These are phyloP conservation scores for Drosophila sp. DNA, from an alignment of 1,140 invertebrate species.

Conservation along the genomic window DNA sequence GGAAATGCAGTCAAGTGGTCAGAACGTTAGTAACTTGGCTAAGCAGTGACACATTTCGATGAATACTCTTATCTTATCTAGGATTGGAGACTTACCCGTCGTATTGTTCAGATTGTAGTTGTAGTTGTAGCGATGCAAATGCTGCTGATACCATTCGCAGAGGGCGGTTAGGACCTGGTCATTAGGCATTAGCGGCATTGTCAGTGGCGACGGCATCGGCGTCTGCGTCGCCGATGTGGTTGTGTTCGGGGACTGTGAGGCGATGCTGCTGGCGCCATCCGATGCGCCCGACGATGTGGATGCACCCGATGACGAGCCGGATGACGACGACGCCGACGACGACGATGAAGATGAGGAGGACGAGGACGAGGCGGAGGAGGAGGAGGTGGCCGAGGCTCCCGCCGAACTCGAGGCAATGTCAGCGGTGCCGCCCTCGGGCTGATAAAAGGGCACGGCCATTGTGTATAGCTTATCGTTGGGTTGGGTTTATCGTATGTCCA, in stretches of 20 bases:
- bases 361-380: slow-evolving; percentile 53
- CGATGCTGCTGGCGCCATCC: slow-evolving; percentile 75
- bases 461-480: slow-evolving; percentile 22
- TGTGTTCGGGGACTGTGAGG: slow-evolving; percentile 78
- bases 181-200: slow-evolving; percentile 43
- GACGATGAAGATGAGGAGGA: slow-evolving; percentile 45
- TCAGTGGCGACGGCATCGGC: slow-evolving; percentile 79
- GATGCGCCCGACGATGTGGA: slow-evolving; percentile 68
- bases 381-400: slow-evolving; percentile 59
- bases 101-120: slow-evolving; percentile 42
- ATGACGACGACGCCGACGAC: slow-evolving; percentile 47
- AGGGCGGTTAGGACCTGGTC: slow-evolving; percentile 79
- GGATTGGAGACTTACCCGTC: slow-evolving; percentile 22
- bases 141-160: slow-evolving; percentile 69
- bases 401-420: slow-evolving; percentile 73
- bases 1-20: slow-evolving; percentile 53
- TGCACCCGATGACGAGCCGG: slow-evolving; percentile 56
- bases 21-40: slow-evolving; percentile 37
- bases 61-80: not conserved
- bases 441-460: slow-evolving; percentile 84
- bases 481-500: slow-evolving; percentile 10
- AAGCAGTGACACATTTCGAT: slow-evolving; percentile 68
- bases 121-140: slow-evolving; percentile 53
- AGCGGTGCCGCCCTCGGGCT: slow-evolving; percentile 79
- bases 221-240: slow-evolving; percentile 84